These are phyloP conservation scores for Clarias pachynema DNA, from an alignment of 2,797 vertebrate species.

Conservation along the genomic window DNA sequence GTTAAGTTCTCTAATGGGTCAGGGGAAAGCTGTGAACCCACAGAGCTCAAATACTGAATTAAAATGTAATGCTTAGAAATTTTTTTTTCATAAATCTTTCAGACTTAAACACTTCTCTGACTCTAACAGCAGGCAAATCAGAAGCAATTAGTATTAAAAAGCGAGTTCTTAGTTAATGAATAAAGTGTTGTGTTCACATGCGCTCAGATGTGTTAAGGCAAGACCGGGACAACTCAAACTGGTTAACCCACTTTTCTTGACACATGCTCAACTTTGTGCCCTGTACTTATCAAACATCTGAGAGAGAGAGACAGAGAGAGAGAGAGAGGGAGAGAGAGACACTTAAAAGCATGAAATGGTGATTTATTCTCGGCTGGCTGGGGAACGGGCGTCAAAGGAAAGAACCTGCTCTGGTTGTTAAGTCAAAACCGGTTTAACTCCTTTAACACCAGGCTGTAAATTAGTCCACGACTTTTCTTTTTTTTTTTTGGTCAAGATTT, in stretches of 20 bases:
- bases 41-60: background rate
- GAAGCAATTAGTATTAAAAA: constrained; percentile 5
- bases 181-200: constrained; percentile 25
- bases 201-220: constrained; percentile 35
- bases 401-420: constrained; percentile 41
- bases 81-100: background rate
- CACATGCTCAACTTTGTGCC: constrained; percentile 33
- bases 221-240: constrained; percentile 36
- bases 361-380: constrained; percentile 27
- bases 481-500: background rate
- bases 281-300: constrained; percentile 32
- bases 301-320: background rate
- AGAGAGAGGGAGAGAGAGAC: too few species aligned
- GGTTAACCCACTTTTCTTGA: constrained; percentile 50
- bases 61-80: background rate
- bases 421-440: background rate
- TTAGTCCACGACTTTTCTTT: background rate
- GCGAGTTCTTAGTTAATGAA: constrained; percentile 10
- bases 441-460: background rate
- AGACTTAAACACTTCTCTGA: background rate
- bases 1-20: constrained; percentile 33
- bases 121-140: background rate
- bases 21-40: constrained; percentile 16
- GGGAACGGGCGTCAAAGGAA: background rate
- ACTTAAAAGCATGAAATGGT: constrained; percentile 26